Percentiles rank a stretch among this genome's conserved stretches.
Conservation (phyloP, 2,888 invertebrate genomes). For the Apodemia mormo region DNA sequence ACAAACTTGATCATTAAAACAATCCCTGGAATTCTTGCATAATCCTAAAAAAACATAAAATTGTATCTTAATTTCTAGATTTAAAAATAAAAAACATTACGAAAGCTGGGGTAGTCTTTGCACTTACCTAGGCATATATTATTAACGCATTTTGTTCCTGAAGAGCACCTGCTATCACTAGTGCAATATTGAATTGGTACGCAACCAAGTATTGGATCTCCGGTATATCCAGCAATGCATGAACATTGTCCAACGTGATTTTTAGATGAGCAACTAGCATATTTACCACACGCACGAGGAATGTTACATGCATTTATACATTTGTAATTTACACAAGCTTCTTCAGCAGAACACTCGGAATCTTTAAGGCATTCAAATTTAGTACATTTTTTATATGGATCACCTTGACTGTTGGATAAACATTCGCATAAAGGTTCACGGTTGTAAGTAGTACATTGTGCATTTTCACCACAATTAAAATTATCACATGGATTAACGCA, state of each 20-base stretch:
- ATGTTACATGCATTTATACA: slow-evolving; percentile 92
- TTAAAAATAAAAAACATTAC: background rate
- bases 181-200: slow-evolving; percentile 91
- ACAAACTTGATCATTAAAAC: slow-evolving; percentile 92
- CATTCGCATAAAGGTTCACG: slow-evolving; percentile 90
- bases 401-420: slow-evolving; percentile 87
- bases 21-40: slow-evolving; percentile 91
- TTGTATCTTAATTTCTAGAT: slow-evolving; percentile 17
- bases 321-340: slow-evolving; percentile 89
- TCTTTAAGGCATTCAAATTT: slow-evolving; percentile 90
- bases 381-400: slow-evolving; percentile 87
- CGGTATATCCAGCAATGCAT: slow-evolving; percentile 92
- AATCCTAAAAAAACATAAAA: slow-evolving; percentile 76
- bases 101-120: background rate
- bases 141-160: slow-evolving; percentile 91
- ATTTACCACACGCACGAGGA: slow-evolving; percentile 91
- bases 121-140: slow-evolving; percentile 88
- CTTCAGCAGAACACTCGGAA: slow-evolving; percentile 86
- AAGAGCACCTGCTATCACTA: slow-evolving; percentile 89
- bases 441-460: slow-evolving; percentile 86
- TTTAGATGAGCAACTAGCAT: slow-evolving; percentile 87
- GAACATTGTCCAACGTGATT: slow-evolving; percentile 92
- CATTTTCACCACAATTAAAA: slow-evolving; percentile 87
- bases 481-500: slow-evolving; percentile 89
- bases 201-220: slow-evolving; percentile 93